phyloP scores from a whole-genome alignment of 2,113 vertebrate species.

The Murina feae region DNA sequence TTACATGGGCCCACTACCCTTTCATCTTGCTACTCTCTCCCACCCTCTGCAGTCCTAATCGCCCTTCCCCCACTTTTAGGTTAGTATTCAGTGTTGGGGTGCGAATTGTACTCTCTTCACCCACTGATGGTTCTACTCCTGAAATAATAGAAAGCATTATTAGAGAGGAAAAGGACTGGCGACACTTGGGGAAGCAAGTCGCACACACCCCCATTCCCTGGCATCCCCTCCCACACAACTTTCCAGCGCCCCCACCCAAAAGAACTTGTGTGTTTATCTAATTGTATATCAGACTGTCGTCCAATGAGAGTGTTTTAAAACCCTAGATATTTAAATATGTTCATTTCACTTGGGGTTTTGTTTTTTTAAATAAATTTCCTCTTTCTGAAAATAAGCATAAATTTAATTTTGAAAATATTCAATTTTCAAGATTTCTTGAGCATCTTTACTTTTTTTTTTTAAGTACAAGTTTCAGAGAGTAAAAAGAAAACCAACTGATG shows the following conservation, averaged over 20 bases:
- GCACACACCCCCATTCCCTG: too few species aligned
- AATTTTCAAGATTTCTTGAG: neutral
- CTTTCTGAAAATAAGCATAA: constrained; percentile 28
- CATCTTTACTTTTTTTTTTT: neutral
- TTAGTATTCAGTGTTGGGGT: neutral
- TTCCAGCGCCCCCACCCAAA: neutral
- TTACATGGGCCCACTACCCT: neutral
- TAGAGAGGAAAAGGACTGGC: neutral
- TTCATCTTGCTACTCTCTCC: neutral
- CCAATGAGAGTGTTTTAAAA: neutral
- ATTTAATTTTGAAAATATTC: constrained; percentile 32
- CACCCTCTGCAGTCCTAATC: neutral
- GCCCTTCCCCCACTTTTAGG: neutral
- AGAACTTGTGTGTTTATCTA: neutral
- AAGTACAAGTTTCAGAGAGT: constrained; percentile 7
- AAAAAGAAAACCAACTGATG: neutral
- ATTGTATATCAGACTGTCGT: neutral
- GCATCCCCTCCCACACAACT: rapidly evolving
- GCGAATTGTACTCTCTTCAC: rapidly evolving
- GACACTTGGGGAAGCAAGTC: neutral
- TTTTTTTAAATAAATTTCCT: neutral
- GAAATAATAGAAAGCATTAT: neutral
- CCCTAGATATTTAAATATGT: neutral
- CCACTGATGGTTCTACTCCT: neutral
- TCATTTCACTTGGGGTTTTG: neutral